Evolutionary conservation across 2,888 invertebrate species (phyloP), one percentile per base, ranked within the genome.

Genomic region (Chirona hameri): DNA sequence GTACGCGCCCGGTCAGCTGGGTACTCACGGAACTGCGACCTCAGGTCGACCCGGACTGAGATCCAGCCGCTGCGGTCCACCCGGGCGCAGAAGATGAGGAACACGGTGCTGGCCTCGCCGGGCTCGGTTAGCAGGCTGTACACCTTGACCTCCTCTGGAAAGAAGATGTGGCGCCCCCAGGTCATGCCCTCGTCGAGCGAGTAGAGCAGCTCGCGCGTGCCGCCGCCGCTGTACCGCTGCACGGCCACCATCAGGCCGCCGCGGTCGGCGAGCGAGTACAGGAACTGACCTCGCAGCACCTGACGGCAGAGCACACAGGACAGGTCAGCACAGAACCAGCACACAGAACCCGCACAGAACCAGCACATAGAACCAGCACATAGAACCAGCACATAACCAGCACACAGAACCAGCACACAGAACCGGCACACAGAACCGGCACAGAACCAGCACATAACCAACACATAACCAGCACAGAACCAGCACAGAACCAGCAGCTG

Each of bases 101-200:
- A 96, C 0, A 94, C 92, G 0, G 96, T 95, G 0, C 96, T 95
- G 87, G 95, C 96, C 88, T 96, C 95, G n/a, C 96, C 96, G 0
- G 97, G 96, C 87, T 97, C 96, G 0, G 96, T 97, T 93, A 97
- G 94, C 29, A 97, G 88, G 15, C 96, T 96, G 87, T 96, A 95
- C n/a, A 97, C 92, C 82, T 93, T 90, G 24, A 97, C 60, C 29
- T 65, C 79, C 84, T 93, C 91, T 52, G 91, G 82, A 86, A 94
- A 93, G 87, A 93, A 92, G 87, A 90, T 89, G 86, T 93, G 91
- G 55, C 91, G 90, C 83, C 91, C 90, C 96, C 96, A 97, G 29
- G 91, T 92, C 87, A 93, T 92, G 57, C 96, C 96, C 88, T 96
- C 95, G 87, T 97, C 94, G 0, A 92, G 93, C 0, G 97, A 96